Evolutionary conservation across 1,140 invertebrate species (phyloP), one percentile per base, ranked within the genome.

Genomic region (Bombus breviceps): DNA sequence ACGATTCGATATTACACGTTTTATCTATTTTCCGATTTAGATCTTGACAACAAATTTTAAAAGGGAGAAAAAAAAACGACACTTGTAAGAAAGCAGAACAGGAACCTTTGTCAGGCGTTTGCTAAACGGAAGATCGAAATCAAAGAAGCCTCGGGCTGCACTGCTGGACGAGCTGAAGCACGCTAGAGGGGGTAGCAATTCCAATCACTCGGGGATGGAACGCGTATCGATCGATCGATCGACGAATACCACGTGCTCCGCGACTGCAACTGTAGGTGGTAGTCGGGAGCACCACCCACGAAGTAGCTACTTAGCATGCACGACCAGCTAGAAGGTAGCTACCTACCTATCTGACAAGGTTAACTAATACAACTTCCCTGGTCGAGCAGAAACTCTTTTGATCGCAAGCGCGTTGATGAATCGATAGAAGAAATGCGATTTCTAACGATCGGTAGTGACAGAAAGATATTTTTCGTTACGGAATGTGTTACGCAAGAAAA

Each of bases 271-370:
- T 71, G 86, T 75, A 91, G 86, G 83, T 89, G 87, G 75, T 82
- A 87, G 79, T 81, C 81, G 32, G 59, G 81, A 66, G 79, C 88
- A 91, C 90, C 90, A 91, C 90, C 94, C 94, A 94, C 93, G 93
- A 94, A 90, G 92, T 34, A 78, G 86, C 94, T 94, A 92, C 93
- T 95, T 94, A 94, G 92, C 93, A 94, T 95, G 92, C 93, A 92
- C 89, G 88, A 83, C 81, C 89, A 91, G 91, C 89, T 86, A 91
- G 90, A 92, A 92, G 86, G 83, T 87, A 90, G 86, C 87, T 90
- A 74, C 87, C 89, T 90, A 92, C 88, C 91, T 92, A 94, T 94
- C 93, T 92, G 94, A 94, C 93, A 93, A 93, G 92, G 92, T 94
- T 94, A 93, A 94, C 93, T 94, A 94, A 95, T 94, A 93, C 93